Conservation (phyloP, 2,797 vertebrate genomes). For the Melanotaenia nigrans region DNA sequence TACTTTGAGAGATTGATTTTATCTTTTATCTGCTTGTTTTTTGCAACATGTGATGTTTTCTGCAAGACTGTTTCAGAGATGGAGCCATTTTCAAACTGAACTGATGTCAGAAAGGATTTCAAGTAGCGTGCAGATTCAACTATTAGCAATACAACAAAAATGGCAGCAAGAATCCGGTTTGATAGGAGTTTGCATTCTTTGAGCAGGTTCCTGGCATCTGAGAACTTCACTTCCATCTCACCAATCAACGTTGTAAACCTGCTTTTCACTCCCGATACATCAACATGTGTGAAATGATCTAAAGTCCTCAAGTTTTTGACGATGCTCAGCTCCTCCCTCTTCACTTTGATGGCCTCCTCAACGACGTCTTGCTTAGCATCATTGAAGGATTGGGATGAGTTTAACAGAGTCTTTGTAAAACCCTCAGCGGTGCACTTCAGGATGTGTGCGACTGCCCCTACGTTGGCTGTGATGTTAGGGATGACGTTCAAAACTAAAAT, state of each 20-base stretch:
- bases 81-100: slow-evolving; percentile 88
- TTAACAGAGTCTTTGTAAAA: slow-evolving; percentile 86
- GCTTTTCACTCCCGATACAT: slow-evolving; percentile 79
- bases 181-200: slow-evolving; percentile 64
- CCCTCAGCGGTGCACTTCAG: slow-evolving; percentile 89
- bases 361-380: slow-evolving; percentile 77
- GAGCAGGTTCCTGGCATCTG: slow-evolving; percentile 73
- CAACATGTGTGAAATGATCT: slow-evolving; percentile 75
- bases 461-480: slow-evolving; percentile 87
- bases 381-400: slow-evolving; percentile 83
- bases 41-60: slow-evolving; percentile 51
- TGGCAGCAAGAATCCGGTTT: slow-evolving; percentile 83
- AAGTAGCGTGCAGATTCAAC: slow-evolving; percentile 86
- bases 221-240: slow-evolving; percentile 84
- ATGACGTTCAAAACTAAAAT: slow-evolving; percentile 83
- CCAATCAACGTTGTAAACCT: slow-evolving; percentile 76
- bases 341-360: slow-evolving; percentile 46
- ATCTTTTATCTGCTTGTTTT: slow-evolving; percentile 59
- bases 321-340: slow-evolving; percentile 41
- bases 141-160: slow-evolving; percentile 84
- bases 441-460: slow-evolving; percentile 79
- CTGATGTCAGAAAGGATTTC: slow-evolving; percentile 86
- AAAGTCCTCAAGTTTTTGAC: slow-evolving; percentile 73
- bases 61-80: slow-evolving; percentile 73
- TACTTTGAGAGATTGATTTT: slow-evolving; percentile 66